Evolutionary conservation across 1,140 invertebrate species (phyloP), one percentile per base, ranked within the genome.

Genomic region (Schlechtendalia chinensis): DNA sequence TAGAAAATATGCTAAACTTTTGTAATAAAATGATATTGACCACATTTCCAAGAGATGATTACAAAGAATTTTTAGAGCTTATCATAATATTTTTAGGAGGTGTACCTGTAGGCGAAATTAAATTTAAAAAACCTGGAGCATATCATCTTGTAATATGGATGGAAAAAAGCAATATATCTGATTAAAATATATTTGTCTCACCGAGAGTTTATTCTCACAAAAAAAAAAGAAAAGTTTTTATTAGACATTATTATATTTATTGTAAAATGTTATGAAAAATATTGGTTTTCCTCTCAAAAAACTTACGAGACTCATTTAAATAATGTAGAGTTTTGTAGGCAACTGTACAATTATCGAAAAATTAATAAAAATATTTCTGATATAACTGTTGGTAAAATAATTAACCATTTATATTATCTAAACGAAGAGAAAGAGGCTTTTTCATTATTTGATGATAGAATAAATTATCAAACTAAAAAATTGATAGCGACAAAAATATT

Each of bases 131-230:
- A 14, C 54, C 54, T 56, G 54, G 54, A 56, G 54, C 54, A 16
- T 56, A 56, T 16, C 54, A n/a, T n/a, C 54, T 56, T 4, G 54
- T 16, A 56, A 56, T 5, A 56, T 56, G 54, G 14, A 56, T 56
- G 54, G 54, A n/a, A 5, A 8, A 19, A 56, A 56, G 54, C 54
- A 56, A 56, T n/a, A n/a, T 56, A 19, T 16, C 17, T 16, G 5
- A 56, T 56, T 56, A 56, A 56, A 56, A n/a, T 56, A 56, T 56
- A 56, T 56, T n/a, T n/a, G n/a, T n/a, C n/a, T n/a, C n/a, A n/a
- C n/a, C n/a, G n/a, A n/a, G n/a, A n/a, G n/a, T n/a, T 56, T 56
- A 56, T n/a, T 56, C 17, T 56, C 5, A 56, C 54, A 56, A 56
- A 56, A 56, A 56, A 6, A 56, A 5, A 45, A n/a, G 54, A 19